A percentile compares a stretch with the other conserved stretches of the same genome.
phyloP scores from a whole-genome alignment of 2,888 invertebrate species.

The Drosophila nr. perissopoda region DNA sequence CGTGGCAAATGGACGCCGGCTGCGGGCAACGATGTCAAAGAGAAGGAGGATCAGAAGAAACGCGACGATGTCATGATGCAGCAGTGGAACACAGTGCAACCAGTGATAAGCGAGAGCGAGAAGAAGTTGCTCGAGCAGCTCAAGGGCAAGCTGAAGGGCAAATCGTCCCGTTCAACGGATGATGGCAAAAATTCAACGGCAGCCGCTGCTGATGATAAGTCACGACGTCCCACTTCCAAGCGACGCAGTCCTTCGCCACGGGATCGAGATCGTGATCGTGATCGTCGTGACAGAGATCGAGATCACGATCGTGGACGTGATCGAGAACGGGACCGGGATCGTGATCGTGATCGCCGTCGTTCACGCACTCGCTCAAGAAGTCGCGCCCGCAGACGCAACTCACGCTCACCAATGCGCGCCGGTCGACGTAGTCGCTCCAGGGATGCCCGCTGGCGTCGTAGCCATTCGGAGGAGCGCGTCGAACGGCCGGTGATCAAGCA shows the following conservation, averaged over 20 bases:
- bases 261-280: conserved; percentile 44
- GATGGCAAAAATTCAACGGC: conserved; percentile 64
- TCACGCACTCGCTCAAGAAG: conserved; percentile 66
- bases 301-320: conserved; percentile 45
- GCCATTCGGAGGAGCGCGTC: conserved; percentile 70
- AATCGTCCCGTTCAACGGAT: conserved; percentile 65
- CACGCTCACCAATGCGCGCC: conserved; percentile 66
- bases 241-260: conserved; percentile 63
- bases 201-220: conserved; percentile 66
- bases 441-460: conserved; percentile 62
- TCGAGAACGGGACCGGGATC: conserved; percentile 48
- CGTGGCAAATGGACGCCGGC: conserved; percentile 83
- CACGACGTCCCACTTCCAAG: conserved; percentile 38
- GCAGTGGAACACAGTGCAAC: conserved; percentile 87
- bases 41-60: conserved; percentile 76
- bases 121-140: conserved; percentile 86
- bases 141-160: conserved; percentile 83
- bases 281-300: conserved; percentile 54
- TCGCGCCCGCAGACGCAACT: conserved; percentile 71
- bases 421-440: conserved; percentile 68
- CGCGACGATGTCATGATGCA: conserved; percentile 86
- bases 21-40: conserved; percentile 62
- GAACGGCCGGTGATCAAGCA: conserved; percentile 84
- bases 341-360: conserved; percentile 61
- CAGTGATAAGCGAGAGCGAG: conserved; percentile 87